Base-by-base conservation (phyloP, 2,888 invertebrate species). In the Dicranocentrus wangi region DNA sequence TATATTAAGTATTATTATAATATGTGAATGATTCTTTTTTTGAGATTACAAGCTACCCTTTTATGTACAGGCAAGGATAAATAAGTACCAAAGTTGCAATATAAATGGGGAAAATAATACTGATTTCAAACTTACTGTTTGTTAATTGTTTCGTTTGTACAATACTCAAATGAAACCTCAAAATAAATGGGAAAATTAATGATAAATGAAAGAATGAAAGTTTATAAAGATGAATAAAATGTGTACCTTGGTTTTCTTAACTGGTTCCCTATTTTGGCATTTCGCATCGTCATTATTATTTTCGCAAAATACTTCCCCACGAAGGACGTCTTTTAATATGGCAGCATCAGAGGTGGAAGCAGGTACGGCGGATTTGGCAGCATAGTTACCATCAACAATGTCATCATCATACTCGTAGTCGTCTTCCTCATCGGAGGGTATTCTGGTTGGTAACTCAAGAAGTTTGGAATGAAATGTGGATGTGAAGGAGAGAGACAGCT, bases 371-470 rank as follows among this genome's bases (percentile, higher is more conserved):
- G 69, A 51, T 77, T 77, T 77, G 77, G 77, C 77, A 71, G 71
- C 71, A 43, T 27, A 42, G 65, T 32, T 55, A 27, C 71, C 78
- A 51, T 71, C 78, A 15, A 77, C 42, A 15, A 71, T 27, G 28
- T 70, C 70, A 8, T 78, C 78, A 25, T 78, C 78, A 13, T 71
- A 70, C 32, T 71, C 78, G 23, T 28, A 70, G 19, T 82, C 80
- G 15, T 61, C 55, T 25, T 82, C 85, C 60, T 81, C 85, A 68
- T 83, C 84, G 13, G 73, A 69, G n/a, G 84, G 84, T 43, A 85
- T 85, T 51, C 82, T 76, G 1, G 47, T 42, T 51, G 85, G 86
- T 76, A 85, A 75, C 80, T 84, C 77, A 0, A 86, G 73, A 21
- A 83, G 68, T 70, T 78, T 84, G 21, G 82, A 77, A 78, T 81